Base-by-base conservation (phyloP, 2,113 vertebrate genomes). In the Climacteris rufus region DNA sequence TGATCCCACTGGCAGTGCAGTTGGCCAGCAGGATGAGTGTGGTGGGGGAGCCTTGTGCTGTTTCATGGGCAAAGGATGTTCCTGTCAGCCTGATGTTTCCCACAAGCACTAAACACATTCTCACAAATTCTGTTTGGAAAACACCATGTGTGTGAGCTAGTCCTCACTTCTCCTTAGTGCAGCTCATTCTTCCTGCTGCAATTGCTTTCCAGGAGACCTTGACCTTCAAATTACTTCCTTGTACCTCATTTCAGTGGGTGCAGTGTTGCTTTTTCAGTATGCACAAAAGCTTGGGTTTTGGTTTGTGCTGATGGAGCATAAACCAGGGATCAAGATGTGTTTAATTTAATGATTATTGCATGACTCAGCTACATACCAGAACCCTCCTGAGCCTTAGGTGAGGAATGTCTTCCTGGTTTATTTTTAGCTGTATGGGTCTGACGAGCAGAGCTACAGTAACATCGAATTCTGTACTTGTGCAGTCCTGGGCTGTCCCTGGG, bases 401-500 rank as follows among this genome's bases (percentile, higher is more conserved):
- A 92, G 81, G 93, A 96, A 96, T 91, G 81, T 81, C 89, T 96
- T 96, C 85, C 92, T 94, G 57, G 61, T 96, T 96, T 96, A 95
- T 96, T 96, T 97, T 96, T 93, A 94, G 89, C 75, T 70, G 28
- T 30, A 27, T 93, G 15, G 7, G 35, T 80, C 47, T 49, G 81
- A 71, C 78, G 79, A 74, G 70, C 37, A 30, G 30, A 90, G 59
- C 90, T 70, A 79, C 76, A 89, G 28, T 78, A 87, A 86, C 75
- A 42, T 27, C 33, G n/a, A 3, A 18, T 54, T 83, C 87, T 82
- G 49, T 39, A 39, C 28, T 18, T 74, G 74, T 54, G 50, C 4
- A 19, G 39, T n/a, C 53, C 50, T 65, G 71, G n/a, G 66, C 64
- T 87, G 40, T 81, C 40, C 83, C 50, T 57, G 57, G 40, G n/a